Base-by-base conservation (phyloP, 2,888 invertebrate genomes). In the Chydorus sphaericus region DNA sequence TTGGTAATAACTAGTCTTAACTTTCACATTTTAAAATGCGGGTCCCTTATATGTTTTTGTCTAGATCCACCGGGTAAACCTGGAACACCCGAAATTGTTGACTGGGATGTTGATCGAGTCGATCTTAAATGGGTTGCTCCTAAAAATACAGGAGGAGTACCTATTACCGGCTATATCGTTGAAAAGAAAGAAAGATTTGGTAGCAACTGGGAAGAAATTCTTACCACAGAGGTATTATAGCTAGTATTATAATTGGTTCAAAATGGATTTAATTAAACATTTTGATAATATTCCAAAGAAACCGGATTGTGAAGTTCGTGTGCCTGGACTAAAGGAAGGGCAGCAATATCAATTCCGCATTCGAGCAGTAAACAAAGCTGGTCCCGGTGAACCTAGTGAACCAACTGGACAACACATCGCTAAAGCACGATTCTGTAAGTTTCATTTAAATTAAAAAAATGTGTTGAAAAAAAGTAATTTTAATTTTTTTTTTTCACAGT, bases 321-420 rank as follows among this genome's bases (percentile, higher is more conserved):
- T 91, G 49, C 82, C 85, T 3, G 88, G 86, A 7, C 73, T 92
- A 49, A 85, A 83, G 67, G 90, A 92, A 72, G 91, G 91, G 61
- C 87, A 90, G 66, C 82, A 85, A 14, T 94, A 94, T 71, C 93
- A 94, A 72, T 96, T 96, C 78, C 77, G 94, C n/a, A 87, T 96
- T 0, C 77, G 85, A 6, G 93, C 94, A 33, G 82, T 92, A 18
- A 96, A 96, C 73, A 93, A 93, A 71, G 94, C 92, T 7, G 94
- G 96, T 2, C 83, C 85, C 1, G 85, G 90, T 33, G 91, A 92
- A 64, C 88, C 93, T 1, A 87, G 89, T 55, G 92, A 92, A 60
- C 77, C 89, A 3, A 89, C 91, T 0, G 82, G 86, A 62, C 87
- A 85, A 59, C 90, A 91, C 63, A 72, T 85, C 49, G 87, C 89